Conservation (phyloP, 1,140 invertebrate species). For the Stegodyphus dumicola region DNA sequence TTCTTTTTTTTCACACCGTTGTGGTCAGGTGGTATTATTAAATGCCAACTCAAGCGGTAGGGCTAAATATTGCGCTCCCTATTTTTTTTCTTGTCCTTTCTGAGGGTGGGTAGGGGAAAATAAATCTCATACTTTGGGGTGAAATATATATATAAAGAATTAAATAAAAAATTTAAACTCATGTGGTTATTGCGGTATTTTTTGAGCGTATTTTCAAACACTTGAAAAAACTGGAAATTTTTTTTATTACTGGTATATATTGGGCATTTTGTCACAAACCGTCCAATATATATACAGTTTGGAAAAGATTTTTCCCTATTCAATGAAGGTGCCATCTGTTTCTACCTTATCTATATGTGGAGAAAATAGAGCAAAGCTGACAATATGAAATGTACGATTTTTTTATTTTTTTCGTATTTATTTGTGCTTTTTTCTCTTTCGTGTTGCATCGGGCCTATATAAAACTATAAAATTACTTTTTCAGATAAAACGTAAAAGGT, state of each 20-base stretch:
- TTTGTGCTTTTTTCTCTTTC: no score
- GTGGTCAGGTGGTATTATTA: conserved; percentile 59
- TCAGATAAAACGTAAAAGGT: no score
- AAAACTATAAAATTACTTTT: no score
- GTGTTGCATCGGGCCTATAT: no score
- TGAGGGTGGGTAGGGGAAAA: conserved; percentile 1
- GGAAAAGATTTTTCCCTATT: conserved; percentile 43
- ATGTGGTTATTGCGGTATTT: conserved; percentile 31
- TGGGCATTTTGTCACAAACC: conserved; percentile 49
- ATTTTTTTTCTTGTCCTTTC: conserved; percentile 8
- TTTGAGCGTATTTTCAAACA: not conserved
- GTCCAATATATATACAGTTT: conserved; percentile 59
- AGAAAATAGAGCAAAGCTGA: conserved; percentile 27
- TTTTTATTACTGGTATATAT: conserved; percentile 13
- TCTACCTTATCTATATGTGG: conserved; percentile 41
- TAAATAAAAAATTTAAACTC: conserved; percentile 41
- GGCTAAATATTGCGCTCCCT: conserved; percentile 23
- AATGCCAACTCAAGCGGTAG: conserved; percentile 54
- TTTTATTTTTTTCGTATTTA: no score
- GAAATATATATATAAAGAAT: conserved; percentile 48
- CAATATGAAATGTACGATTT: conserved; percentile 18
- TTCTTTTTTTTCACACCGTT: conserved; percentile 45
- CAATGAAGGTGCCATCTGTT: conserved; percentile 56
- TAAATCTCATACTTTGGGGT: conserved; percentile 44
- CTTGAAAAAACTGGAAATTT: not conserved